Conservation (phyloP, 2,797 vertebrate species). For the Sebastes steindachneri region DNA sequence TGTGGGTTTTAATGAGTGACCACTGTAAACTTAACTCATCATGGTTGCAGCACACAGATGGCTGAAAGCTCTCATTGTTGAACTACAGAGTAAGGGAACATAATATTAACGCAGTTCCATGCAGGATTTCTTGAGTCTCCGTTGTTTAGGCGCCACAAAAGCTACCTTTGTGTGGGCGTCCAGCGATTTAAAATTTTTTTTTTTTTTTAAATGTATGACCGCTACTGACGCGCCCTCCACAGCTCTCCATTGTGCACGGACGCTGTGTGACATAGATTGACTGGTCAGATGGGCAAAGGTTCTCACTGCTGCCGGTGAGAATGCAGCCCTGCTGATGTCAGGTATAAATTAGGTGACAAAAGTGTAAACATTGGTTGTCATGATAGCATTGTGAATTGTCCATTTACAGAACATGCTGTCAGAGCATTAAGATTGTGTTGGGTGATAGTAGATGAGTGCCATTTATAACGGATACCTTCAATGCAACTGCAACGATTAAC, state of each 20-base stretch:
- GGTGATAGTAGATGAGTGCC: neutral
- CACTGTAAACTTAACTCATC: neutral
- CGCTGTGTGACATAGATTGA: slow-evolving; percentile 24
- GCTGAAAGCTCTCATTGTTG: slow-evolving; percentile 31
- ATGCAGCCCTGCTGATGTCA: neutral
- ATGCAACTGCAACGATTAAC: no score
- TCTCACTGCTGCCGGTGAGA: neutral
- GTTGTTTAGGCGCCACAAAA: slow-evolving; percentile 58
- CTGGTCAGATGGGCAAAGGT: neutral
- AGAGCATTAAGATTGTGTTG: neutral
- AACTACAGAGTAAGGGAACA: neutral
- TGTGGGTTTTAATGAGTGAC: neutral
- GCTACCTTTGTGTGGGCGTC: slow-evolving; percentile 66
- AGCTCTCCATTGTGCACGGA: slow-evolving; percentile 41
- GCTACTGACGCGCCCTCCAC: slow-evolving; percentile 28
- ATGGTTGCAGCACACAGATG: neutral
- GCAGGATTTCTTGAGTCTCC: slow-evolving; percentile 32
- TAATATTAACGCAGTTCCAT: slow-evolving; percentile 34
- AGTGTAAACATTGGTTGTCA: neutral
- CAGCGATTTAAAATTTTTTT: neutral
- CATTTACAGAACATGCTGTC: neutral
- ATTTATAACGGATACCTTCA: neutral
- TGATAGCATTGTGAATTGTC: neutral
- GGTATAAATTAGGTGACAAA: neutral
- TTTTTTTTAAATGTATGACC: slow-evolving; percentile 34